Evolutionary conservation across 2,113 vertebrate genomes (phyloP), one percentile per base, ranked within the genome.

Genomic region (Hippocampus barbouri): DNA sequence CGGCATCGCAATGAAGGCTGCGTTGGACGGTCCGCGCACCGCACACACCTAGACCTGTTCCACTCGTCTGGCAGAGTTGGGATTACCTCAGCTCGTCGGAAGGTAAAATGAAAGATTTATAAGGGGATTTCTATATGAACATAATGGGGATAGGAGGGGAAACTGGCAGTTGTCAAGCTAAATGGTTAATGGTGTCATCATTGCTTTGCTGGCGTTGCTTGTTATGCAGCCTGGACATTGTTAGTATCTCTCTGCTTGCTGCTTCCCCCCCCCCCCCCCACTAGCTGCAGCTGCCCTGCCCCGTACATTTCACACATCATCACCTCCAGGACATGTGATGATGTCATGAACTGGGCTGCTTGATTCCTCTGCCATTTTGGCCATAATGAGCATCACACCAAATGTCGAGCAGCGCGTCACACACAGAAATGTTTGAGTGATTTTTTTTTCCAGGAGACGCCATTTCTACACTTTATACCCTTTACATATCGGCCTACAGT

Each of bases 21-120:
- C 75, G n/a, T 47, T 68, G 66, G 66, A 60, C 68, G 56, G 47
- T 9, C 47, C n/a, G 14, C 12, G 21, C 38, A 23, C 38, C 7
- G 38, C 62, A 23, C 82, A 84, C 81, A 74, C 81, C 84, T 79
- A 89, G 74, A 88, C 83, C 82, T 81, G 85, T 88, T 87, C 23
- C 75, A 78, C 83, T 21, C 62, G 76, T 84, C 59, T 2, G 56
- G 63, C 73, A 73, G 45, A 69, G 10, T 68, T 34, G 60, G 70
- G 40, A 70, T 69, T 61, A 63, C 9, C 2, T 40, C 18, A n/a
- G 54, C 41, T 34, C 18, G 16, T 34, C 18, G 4, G 73, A 72
- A 74, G 61, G 68, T 20, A 40, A 51, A 25, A 7, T 27, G 68
- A 71, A 49, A n/a, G 27, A 56, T 27, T 30, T 68, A 63, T 34